Percentiles rank a stretch among this genome's conserved stretches.
Evolutionary conservation across 2,888 invertebrate species (phyloP).

Genomic region (Diaperis boleti): DNA sequence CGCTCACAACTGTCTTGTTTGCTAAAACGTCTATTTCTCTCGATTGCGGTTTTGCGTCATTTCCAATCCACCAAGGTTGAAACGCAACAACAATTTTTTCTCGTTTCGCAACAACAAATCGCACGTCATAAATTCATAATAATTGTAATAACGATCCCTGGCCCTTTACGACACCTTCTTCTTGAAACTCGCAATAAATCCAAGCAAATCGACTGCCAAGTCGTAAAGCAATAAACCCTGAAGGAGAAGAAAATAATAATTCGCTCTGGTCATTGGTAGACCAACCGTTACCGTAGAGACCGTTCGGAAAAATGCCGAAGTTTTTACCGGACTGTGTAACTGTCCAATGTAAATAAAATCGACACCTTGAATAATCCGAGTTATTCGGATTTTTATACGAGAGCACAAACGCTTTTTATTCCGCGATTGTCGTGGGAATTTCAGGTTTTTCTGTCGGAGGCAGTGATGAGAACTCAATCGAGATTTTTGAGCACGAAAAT

Average conservation of each 20-base stretch:
- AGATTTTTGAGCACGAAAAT: slow-evolving; percentile 8
- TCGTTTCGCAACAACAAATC: not conserved
- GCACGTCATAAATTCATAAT: slow-evolving; percentile 5
- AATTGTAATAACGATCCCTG: no score
- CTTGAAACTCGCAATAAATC: slow-evolving; percentile 22
- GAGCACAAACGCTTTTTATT: slow-evolving; percentile 11
- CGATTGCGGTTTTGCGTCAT: slow-evolving; percentile 16
- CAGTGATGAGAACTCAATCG: slow-evolving; percentile 29
- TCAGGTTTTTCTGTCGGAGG: slow-evolving; percentile 9
- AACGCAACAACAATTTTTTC: slow-evolving; percentile 12
- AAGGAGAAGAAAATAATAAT: slow-evolving; percentile 18
- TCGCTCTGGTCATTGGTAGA: slow-evolving; percentile 21
- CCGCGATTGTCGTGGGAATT: slow-evolving; percentile 33
- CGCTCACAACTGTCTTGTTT: slow-evolving; percentile 3
- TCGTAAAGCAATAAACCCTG: slow-evolving; percentile 29
- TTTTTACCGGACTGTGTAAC: slow-evolving; percentile 26
- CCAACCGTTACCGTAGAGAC: slow-evolving; percentile 33
- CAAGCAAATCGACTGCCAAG: slow-evolving; percentile 2
- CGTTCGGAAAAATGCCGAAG: slow-evolving; percentile 25
- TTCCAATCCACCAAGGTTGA: slow-evolving; percentile 12
- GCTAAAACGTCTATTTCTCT: slow-evolving; percentile 17
- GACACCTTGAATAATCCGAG: slow-evolving; percentile 48
- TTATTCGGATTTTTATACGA: slow-evolving; percentile 45
- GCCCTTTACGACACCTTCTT: slow-evolving; percentile 13
- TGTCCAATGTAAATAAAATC: slow-evolving; percentile 39